Evolutionary conservation across 1,140 invertebrate genomes (phyloP).

Genomic region (Anastrepha obliqua): DNA sequence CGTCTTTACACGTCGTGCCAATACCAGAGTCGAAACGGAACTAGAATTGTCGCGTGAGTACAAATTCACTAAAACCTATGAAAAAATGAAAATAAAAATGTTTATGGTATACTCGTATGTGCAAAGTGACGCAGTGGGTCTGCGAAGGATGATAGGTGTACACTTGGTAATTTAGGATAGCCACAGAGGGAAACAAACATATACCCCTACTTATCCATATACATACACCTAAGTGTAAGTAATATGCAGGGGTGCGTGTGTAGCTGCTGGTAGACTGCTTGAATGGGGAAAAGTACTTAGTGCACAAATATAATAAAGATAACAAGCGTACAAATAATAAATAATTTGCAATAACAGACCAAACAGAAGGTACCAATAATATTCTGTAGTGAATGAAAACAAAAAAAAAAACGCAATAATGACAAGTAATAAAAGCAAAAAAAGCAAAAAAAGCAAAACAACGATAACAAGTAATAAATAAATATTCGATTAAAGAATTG

Average conservation of each 20-base stretch:
- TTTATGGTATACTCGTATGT: background rate
- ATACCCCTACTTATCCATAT: too few species aligned
- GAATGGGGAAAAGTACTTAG: too few species aligned
- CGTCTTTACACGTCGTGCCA: conserved; percentile 89
- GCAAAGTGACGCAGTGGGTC: background rate
- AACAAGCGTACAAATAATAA: background rate
- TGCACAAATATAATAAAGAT: background rate
- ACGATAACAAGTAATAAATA: background rate
- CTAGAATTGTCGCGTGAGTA: conserved; percentile 95
- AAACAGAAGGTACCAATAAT: background rate
- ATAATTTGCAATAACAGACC: background rate
- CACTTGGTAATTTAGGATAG: too few species aligned
- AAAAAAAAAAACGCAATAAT: background rate
- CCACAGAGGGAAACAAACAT: too few species aligned
- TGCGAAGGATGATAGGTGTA: too few species aligned
- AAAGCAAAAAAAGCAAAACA: background rate
- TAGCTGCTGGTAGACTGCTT: too few species aligned
- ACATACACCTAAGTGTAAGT: too few species aligned
- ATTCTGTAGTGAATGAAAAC: background rate
- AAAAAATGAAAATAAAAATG: background rate
- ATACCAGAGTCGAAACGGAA: conserved; percentile 86
- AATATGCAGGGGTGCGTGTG: too few species aligned
- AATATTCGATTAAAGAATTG: background rate
- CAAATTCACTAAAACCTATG: conserved; percentile 54
- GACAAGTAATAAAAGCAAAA: background rate